Evolutionary conservation across 1,140 invertebrate genomes (phyloP), one percentile per base, ranked within the genome.

Genomic region (Macrosteles quadrilineatus): DNA sequence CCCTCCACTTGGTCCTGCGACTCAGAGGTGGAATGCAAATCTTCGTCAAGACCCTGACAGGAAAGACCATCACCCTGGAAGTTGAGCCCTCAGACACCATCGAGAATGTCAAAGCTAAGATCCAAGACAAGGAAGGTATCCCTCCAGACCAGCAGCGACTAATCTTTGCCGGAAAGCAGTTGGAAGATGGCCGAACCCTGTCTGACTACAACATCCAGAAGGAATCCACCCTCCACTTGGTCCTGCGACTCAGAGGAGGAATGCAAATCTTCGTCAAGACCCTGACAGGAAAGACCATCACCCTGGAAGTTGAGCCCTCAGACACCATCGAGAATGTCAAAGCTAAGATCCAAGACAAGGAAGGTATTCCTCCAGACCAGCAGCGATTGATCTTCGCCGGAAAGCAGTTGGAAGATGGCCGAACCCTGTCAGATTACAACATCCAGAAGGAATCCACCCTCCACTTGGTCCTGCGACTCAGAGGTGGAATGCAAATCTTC

Each of bases 231-330:
- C 86, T 97, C 57, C 95, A 99, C 81, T 85, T 99, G 75, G 95
- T 97, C 67, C 82, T 98, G 21, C 85, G 95, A 72, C 86, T 99
- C 30, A 85, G 94, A 77, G 98, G 97, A 85, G 97, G 97, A 85
- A 96, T 96, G 94, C 94, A 96, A 86, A 96, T 96, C 78, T 96
- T 96, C 81, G 94, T 96, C n/a, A 96, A 96, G 81, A 96, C 93
- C 76, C 85, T 96, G 50, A 96, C 93, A 76, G 92, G 92, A 72
- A 95, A 94, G 80, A 94, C 92, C 75, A 94, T 93, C 79, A 93
- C 91, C 72, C 85, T 93, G 19, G 90, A 91, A 78, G 89, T 91
- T 11, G 88, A 91, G 76, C 82, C 89, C 0, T 89, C 87, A 23
- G 90, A 92, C 76, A 89, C 88, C 0, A 91, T 91, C 76, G 88